Conservation (phyloP, 2,113 vertebrate genomes). For the Prunella fulvescens region DNA sequence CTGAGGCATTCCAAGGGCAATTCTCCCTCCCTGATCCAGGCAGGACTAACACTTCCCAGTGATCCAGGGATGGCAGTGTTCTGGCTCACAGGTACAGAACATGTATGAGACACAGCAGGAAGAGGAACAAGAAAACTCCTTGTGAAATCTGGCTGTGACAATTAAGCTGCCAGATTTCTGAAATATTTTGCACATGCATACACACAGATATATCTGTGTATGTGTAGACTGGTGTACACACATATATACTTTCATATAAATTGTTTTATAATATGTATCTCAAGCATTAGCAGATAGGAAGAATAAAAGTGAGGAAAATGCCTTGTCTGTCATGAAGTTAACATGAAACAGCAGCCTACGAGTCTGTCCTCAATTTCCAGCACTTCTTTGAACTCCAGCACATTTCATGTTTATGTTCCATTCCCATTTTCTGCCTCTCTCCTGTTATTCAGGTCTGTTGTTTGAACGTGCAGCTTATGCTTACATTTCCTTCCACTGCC, state of each 20-base stretch:
- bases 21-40: not conserved
- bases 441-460: not conserved
- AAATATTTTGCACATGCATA: not conserved
- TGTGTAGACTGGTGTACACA: not conserved
- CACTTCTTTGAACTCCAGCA: not conserved
- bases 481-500: constrained; percentile 19
- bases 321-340: not conserved
- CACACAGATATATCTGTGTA: accelerated
- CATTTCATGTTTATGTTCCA: not conserved
- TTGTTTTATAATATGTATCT: not conserved
- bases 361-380: not conserved
- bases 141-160: not conserved
- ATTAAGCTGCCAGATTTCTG: not conserved
- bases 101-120: accelerated
- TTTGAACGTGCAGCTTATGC: not conserved
- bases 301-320: not conserved
- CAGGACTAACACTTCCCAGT: not conserved
- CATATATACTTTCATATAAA: not conserved
- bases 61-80: not conserved
- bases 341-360: not conserved
- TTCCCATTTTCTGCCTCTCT: not conserved
- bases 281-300: not conserved
- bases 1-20: not conserved
- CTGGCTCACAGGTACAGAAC: not conserved
- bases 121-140: not conserved